Percentiles rank a stretch among this genome's conserved stretches.
phyloP scores from a whole-genome alignment of 2,113 vertebrate species.

The Trematomus loennbergii region DNA sequence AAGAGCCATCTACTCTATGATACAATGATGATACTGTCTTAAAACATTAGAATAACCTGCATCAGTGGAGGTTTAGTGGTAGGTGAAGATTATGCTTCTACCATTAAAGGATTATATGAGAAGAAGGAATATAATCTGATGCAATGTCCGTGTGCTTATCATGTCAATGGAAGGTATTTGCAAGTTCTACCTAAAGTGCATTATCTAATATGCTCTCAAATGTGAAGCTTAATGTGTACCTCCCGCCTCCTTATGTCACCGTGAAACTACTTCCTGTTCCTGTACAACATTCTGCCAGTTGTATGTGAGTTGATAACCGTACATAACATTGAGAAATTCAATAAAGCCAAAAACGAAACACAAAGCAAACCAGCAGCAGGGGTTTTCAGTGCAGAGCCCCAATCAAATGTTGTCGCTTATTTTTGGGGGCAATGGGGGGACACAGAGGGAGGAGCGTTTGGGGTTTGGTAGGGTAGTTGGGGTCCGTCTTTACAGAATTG shows the following conservation, averaged over 20 bases:
- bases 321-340: conserved; percentile 29
- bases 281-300: no score
- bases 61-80: no score
- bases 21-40: no score
- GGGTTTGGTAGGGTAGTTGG: conserved; percentile 80
- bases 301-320: not conserved
- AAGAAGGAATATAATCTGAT: not conserved
- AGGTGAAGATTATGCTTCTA: not conserved
- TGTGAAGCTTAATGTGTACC: no score
- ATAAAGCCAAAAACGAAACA: conserved; percentile 40
- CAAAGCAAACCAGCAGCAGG: conserved; percentile 53
- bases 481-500: conserved; percentile 94
- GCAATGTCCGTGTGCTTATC: no score
- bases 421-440: conserved; percentile 43
- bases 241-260: no score
- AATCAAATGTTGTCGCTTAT: conserved; percentile 58
- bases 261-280: conserved; percentile 7
- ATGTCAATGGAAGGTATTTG: no score
- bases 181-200: no score
- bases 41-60: no score
- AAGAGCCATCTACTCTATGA: no score
- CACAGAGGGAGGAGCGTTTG: conserved; percentile 44
- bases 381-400: conserved; percentile 32
- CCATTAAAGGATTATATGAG: not conserved
- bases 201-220: no score